These are phyloP conservation scores for Samia ricini DNA, from an alignment of 1,140 invertebrate genomes.

Conservation along the genomic window DNA sequence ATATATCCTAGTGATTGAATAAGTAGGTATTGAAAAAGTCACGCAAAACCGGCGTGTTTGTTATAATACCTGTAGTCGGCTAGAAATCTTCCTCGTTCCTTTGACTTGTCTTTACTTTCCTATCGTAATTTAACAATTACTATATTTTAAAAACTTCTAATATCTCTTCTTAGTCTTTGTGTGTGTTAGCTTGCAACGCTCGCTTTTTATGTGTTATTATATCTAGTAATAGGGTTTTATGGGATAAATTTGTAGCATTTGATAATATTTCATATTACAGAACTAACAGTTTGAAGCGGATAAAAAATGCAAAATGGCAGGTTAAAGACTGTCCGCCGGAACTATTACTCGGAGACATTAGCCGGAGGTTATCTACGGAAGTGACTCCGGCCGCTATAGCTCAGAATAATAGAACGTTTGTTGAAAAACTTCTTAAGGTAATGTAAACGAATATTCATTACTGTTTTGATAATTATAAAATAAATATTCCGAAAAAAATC, in stretches of 20 bases:
- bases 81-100: not conserved
- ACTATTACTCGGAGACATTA: conserved; percentile 63
- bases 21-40: not conserved
- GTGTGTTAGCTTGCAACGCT: conserved; percentile 1
- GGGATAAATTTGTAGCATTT: not conserved
- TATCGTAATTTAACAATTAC: not conserved
- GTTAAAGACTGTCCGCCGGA: conserved; percentile 79
- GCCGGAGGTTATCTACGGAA: conserved; percentile 74
- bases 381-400: conserved; percentile 91
- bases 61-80: not conserved
- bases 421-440: conserved; percentile 97
- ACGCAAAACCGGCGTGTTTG: not conserved
- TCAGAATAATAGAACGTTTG: conserved; percentile 99
- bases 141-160: not conserved
- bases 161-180: not conserved
- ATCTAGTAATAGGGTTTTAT: not conserved
- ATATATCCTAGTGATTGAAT: not conserved
- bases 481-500: too few relatives aligned
- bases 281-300: conserved; percentile 80
- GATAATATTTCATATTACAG: conserved; percentile 49
- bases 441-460: conserved; percentile 8
- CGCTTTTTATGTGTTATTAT: conserved; percentile 11
- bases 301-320: conserved; percentile 80
- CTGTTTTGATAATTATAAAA: not conserved
- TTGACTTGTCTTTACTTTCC: not conserved